Evolutionary conservation across 2,797 vertebrate species (phyloP).

Genomic region (Poecilia gillii): DNA sequence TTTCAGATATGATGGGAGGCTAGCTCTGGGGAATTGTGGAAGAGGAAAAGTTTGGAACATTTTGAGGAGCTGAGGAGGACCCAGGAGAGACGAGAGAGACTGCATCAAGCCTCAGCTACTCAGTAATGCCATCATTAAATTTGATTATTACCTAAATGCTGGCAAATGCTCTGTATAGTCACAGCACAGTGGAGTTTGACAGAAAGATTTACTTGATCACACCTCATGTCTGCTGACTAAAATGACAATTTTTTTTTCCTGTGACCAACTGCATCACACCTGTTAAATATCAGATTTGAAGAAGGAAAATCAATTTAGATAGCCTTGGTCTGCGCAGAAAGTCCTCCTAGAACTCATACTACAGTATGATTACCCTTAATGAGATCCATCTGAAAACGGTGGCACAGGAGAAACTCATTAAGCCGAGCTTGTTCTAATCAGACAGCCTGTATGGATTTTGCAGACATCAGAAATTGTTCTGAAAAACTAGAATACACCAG

Average conservation of each 20-base stretch:
- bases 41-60: conserved; percentile 94
- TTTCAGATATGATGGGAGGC: conserved; percentile 96
- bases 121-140: conserved; percentile 78
- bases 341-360: conserved; percentile 76
- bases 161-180: conserved; percentile 60
- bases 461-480: conserved; percentile 80
- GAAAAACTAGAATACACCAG: conserved; percentile 76
- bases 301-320: conserved; percentile 76
- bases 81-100: conserved; percentile 75
- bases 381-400: conserved; percentile 78
- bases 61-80: conserved; percentile 88
- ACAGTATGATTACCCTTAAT: conserved; percentile 83
- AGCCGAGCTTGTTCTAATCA: conserved; percentile 79
- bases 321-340: conserved; percentile 68
- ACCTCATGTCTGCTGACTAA: conserved; percentile 61
- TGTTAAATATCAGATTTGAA: conserved; percentile 75
- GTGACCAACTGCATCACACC: conserved; percentile 69
- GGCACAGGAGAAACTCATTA: conserved; percentile 81
- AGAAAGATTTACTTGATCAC: conserved; percentile 57
- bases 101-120: conserved; percentile 70
- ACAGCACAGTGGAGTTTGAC: conserved; percentile 60
- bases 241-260: conserved; percentile 52
- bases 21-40: conserved; percentile 89
- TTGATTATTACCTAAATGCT: conserved; percentile 81
- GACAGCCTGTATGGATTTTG: conserved; percentile 81